A percentile compares a stretch with the other conserved stretches of the same genome.
phyloP scores from a whole-genome alignment of 2,888 invertebrate species.

The Anaspis maculata region DNA sequence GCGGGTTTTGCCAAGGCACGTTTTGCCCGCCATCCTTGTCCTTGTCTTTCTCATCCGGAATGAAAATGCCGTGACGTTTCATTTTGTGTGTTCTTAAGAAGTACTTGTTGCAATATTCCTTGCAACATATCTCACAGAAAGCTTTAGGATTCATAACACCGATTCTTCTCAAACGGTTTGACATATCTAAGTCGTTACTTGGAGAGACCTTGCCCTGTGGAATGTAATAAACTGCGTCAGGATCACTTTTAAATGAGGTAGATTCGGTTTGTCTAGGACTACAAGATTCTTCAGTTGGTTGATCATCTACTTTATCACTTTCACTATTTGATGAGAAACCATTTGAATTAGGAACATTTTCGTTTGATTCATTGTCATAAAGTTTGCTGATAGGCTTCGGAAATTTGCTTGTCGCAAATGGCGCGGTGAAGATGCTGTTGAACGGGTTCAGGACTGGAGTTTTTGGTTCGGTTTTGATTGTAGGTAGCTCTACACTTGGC shows the following conservation, averaged over 20 bases:
- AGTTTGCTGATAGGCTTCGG: constrained; percentile 40
- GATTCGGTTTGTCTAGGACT: constrained; percentile 38
- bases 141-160: constrained; percentile 81
- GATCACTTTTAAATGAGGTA: constrained; percentile 36
- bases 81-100: constrained; percentile 87
- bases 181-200: constrained; percentile 56
- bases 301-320: constrained; percentile 32
- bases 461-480: constrained; percentile 25
- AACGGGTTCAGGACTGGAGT: constrained; percentile 36
- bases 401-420: constrained; percentile 65
- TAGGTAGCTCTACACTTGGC: constrained; percentile 32
- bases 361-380: constrained; percentile 28
- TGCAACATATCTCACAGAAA: constrained; percentile 89
- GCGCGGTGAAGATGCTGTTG: constrained; percentile 65
- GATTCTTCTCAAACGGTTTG: constrained; percentile 65
- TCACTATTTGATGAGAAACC: constrained; percentile 27
- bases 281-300: constrained; percentile 31
- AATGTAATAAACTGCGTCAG: constrained; percentile 33
- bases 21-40: constrained; percentile 35
- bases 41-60: constrained; percentile 50
- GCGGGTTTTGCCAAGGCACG: constrained; percentile 43
- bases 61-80: constrained; percentile 80
- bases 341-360: constrained; percentile 28
- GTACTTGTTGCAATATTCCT: constrained; percentile 89
- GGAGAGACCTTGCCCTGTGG: constrained; percentile 35